Base-by-base conservation (phyloP, 2,113 vertebrate genomes). In the Myodes glareolus region DNA sequence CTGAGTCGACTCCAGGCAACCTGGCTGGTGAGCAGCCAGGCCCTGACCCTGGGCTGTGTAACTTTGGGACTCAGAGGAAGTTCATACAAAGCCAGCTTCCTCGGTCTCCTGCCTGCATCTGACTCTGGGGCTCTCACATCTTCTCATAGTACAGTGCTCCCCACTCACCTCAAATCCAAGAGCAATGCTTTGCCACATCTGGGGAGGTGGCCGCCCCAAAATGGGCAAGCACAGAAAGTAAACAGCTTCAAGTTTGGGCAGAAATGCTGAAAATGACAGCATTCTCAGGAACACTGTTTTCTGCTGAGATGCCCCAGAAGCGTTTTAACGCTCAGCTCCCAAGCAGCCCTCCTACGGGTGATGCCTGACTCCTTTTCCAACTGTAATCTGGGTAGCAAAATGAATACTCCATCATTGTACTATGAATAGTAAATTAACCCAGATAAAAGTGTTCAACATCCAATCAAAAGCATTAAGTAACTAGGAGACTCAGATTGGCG, bases 381-480 rank as follows among this genome's bases (percentile, higher is more conserved):
- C 98, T 97, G 98, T 98, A 98, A 98, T 98, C 98, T 97, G 97
- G 93, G 98, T 97, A 98, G 98, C 98, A 98, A 98, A 99, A 99
- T 98, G 98, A 98, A 98, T 97, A 98, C 98, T 98, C 98, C 98
- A 98, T 99, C 99, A 98, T 95, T 98, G 97, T 98, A 97, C 98
- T 98, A 97, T 98, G 98, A 99, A 99, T 98, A 98, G 98, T 98
- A 98, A 99, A 99, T 99, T 98, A 99, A 98, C 98, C 96, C 97
- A 98, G 98, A 99, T 98, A 98, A 98, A 98, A 98, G 98, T 98
- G 98, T 98, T 98, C 98, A 98, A 98, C 98, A 98, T 93, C 98
- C 98, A 98, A 98, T 98, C 99, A 98, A 96, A 98, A 98, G 98
- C 98, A 98, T 98, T 98, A 98, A 98, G 98, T 96, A 98, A 98